These are phyloP conservation scores for Calonectris borealis DNA, from an alignment of 2,113 vertebrate genomes.

Conservation along the genomic window DNA sequence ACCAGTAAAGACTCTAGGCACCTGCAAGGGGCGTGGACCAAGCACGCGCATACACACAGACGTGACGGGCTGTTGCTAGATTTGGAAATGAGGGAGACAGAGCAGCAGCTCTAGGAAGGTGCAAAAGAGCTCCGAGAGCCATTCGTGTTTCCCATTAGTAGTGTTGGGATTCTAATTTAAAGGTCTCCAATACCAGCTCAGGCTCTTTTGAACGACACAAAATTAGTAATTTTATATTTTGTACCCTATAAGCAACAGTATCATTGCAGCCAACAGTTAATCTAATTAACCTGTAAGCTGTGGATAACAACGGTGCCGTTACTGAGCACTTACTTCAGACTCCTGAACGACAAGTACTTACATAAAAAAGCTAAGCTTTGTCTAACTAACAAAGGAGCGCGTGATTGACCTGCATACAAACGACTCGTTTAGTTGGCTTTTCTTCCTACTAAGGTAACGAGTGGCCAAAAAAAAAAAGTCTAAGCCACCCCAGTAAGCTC, in stretches of 20 bases:
- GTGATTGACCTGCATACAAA: background rate
- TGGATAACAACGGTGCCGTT: background rate
- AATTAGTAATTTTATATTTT: background rate
- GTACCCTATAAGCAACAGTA: background rate
- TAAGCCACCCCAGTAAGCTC: background rate
- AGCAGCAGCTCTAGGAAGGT: background rate
- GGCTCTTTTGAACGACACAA: background rate
- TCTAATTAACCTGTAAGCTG: background rate
- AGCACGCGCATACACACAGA: fast-evolving
- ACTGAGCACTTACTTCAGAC: background rate
- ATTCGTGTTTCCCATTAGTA: background rate
- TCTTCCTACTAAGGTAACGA: background rate
- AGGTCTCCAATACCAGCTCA: background rate
- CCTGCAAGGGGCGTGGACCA: background rate
- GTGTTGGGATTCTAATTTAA: background rate
- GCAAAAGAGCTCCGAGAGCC: background rate
- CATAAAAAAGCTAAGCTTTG: background rate
- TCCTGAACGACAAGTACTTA: background rate
- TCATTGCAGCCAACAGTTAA: background rate
- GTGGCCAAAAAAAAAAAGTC: background rate
- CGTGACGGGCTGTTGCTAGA: fast-evolving
- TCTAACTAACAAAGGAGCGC: background rate
- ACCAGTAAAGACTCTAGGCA: background rate
- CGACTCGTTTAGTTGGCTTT: background rate
- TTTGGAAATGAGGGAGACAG: background rate